Conservation (phyloP, 1,140 invertebrate genomes). For the Acyrthosiphon pisum region DNA sequence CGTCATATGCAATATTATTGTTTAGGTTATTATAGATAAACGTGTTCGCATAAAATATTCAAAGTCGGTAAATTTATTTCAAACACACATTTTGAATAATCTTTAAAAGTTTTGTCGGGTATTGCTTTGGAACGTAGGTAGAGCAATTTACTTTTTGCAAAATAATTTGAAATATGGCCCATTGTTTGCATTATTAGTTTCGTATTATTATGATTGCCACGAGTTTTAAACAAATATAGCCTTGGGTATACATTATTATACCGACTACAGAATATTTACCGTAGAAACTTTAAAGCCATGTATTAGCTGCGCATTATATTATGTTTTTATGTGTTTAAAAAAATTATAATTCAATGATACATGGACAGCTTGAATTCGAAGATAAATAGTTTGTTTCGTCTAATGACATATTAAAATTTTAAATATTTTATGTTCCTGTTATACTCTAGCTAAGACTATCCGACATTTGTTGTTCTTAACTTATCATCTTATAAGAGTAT, state of each 20-base stretch:
- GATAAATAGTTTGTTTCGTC: not conserved
- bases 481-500: not conserved
- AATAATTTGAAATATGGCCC: not conserved
- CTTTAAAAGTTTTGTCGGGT: not conserved
- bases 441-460: not conserved
- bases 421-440: not conserved
- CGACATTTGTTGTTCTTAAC: too few species aligned
- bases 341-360: not conserved
- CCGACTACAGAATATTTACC: not conserved
- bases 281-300: not conserved
- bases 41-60: not conserved
- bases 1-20: not conserved
- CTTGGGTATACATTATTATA: not conserved
- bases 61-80: not conserved
- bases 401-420: too few species aligned
- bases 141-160: not conserved
- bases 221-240: not conserved
- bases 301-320: not conserved
- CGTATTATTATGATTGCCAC: not conserved
- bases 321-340: not conserved
- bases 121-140: not conserved
- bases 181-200: not conserved
- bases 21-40: not conserved
- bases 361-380: not conserved
- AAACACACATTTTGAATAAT: not conserved